Percentiles rank a stretch among this genome's conserved stretches.
These are phyloP conservation scores for Ammodytes marinus DNA, from an alignment of 2,113 vertebrate genomes.

Conservation along the genomic window DNA sequence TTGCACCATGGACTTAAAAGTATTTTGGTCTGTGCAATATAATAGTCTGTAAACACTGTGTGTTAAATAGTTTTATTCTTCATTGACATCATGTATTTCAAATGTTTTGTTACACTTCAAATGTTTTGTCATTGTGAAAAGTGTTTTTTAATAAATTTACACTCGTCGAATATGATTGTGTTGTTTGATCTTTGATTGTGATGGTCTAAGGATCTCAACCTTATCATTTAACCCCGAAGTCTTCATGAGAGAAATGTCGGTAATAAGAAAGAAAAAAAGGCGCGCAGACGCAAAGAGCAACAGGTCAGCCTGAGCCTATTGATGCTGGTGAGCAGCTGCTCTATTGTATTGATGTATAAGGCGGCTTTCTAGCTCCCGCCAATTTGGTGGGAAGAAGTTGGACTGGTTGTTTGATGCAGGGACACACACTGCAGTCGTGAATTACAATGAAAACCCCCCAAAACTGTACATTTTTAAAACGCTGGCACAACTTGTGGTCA, in stretches of 20 bases:
- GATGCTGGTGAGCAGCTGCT: slow-evolving; percentile 75
- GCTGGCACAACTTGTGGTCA: background rate
- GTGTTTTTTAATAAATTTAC: slow-evolving; percentile 65
- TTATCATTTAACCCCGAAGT: background rate
- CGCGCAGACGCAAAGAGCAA: slow-evolving; percentile 68
- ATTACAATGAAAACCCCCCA: background rate
- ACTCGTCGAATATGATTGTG: background rate
- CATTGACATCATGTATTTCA: slow-evolving; percentile 1
- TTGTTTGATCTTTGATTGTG: slow-evolving; percentile 32
- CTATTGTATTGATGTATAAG: slow-evolving; percentile 70
- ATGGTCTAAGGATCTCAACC: background rate
- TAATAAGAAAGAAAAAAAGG: slow-evolving; percentile 56
- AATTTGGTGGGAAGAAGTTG: slow-evolving; percentile 71
- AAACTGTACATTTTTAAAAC: background rate
- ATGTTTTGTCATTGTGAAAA: slow-evolving; percentile 46
- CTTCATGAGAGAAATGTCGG: slow-evolving; percentile 6
- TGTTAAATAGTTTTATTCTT: slow-evolving; percentile 75
- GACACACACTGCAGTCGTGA: slow-evolving; percentile 35
- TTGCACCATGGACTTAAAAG: slow-evolving; percentile 87
- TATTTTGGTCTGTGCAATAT: slow-evolving; percentile 88
- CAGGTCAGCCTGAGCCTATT: slow-evolving; percentile 59
- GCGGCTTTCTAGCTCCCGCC: slow-evolving; percentile 67
- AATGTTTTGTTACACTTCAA: slow-evolving; percentile 30
- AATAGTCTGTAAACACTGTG: slow-evolving; percentile 86
- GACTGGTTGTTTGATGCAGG: slow-evolving; percentile 30